Conservation (phyloP, 2,888 invertebrate species). For the Zelleria hepariella region DNA sequence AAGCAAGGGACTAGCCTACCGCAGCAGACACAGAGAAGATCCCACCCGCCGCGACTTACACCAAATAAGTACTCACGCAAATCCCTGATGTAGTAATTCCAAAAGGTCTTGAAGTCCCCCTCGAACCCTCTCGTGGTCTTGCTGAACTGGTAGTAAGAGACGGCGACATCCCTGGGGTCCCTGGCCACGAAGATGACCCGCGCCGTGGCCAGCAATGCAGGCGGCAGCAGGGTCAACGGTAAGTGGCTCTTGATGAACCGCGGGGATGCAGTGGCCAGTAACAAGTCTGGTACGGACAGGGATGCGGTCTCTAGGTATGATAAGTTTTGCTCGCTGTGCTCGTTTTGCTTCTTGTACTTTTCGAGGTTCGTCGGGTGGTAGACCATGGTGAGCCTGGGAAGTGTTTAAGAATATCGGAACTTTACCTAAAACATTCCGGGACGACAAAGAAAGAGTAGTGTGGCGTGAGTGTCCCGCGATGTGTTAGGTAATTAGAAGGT, state of each 20-base stretch:
- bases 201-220: conserved; percentile 63
- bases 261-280: conserved; percentile 34
- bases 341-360: conserved; percentile 74
- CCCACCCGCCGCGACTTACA: too few relatives aligned
- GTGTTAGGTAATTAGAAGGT: too few relatives aligned
- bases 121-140: conserved; percentile 77
- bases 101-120: conserved; percentile 78
- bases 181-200: conserved; percentile 86
- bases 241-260: conserved; percentile 76
- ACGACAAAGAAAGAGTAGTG: not conserved
- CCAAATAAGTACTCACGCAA: conserved; percentile 67
- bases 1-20: not conserved
- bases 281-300: conserved; percentile 73
- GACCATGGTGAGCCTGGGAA: conserved; percentile 33
- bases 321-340: conserved; percentile 37
- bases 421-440: not conserved
- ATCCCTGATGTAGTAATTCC: conserved; percentile 78
- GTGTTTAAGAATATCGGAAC: conserved; percentile 75
- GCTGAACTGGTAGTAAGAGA: conserved; percentile 87
- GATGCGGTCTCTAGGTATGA: not conserved
- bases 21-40: not conserved
- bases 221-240: conserved; percentile 81
- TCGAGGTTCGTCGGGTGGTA: conserved; percentile 77
- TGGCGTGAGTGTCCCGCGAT: too few relatives aligned
- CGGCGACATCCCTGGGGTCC: conserved; percentile 88